Base-by-base conservation (phyloP, 2,113 vertebrate genomes). In the Himantopus leucocephalus region DNA sequence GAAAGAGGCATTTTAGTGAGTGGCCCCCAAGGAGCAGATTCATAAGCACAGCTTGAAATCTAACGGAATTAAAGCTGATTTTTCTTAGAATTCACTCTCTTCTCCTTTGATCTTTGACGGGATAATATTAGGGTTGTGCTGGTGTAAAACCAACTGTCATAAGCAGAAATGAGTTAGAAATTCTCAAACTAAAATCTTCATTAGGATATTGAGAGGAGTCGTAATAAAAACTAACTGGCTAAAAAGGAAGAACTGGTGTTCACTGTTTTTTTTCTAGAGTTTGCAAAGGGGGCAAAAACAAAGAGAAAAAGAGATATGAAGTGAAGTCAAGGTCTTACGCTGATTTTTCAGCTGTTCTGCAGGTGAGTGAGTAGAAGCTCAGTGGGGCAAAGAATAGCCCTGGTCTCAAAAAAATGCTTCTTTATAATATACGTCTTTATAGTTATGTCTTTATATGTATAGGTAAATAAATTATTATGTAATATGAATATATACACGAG, bases 41-140 rank as follows among this genome's bases (percentile, higher is more conserved):
- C 59, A 30, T 85, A 77, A 88, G 26, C 81, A 83, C 32, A 59
- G 59, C 67, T 90, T 88, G 88, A 96, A 90, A 90, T 93, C 53
- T 80, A 71, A 83, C 85, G 71, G 78, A 86, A 88, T 71, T 94
- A 85, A 68, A 80, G 63, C 30, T 92, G 48, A 67, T 88, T 81
- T 81, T 93, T 71, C 47, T 80, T 85, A 88, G 55, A 80, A 88
- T 80, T 85, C 76, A 48, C 21, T 56, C 35, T 91, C 30, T 56
- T 37, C 70, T 87, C 48, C 74, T 96, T 95, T 80, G 71, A 74
- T 95, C 85, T 95, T 83, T 41, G 34, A 55, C 12, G 19, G 67
- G 59, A 29, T 3, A 2, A 5, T 79, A 70, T 53, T 79, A 52
- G 41, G 50, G 43, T 85, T 85, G n/a, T 70, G 62, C 43, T 83